Conservation (phyloP, 2,888 invertebrate genomes). For the Kryphioiulus occultus region DNA sequence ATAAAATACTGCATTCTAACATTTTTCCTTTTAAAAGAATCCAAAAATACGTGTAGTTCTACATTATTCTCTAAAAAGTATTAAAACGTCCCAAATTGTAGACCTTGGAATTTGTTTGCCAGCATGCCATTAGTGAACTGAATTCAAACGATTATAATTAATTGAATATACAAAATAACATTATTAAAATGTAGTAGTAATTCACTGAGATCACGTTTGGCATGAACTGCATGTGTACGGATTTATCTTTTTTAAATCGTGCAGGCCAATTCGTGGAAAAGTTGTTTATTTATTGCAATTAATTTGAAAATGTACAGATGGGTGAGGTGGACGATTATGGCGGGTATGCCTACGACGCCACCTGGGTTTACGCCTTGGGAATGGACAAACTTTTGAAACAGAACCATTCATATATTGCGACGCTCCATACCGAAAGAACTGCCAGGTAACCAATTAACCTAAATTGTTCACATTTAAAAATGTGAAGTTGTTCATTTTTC, state of each 20-base stretch:
- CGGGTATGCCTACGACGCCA: slow-evolving; percentile 81
- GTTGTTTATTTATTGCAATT: not conserved
- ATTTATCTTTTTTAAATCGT: slow-evolving; percentile 2
- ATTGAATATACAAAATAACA: no score
- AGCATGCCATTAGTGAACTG: no score
- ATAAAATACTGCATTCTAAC: no score
- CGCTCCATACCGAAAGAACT: slow-evolving; percentile 57
- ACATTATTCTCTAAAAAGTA: no score
- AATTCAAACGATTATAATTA: no score
- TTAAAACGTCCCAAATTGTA: no score
- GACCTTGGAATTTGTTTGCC: no score
- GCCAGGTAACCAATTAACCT: slow-evolving; percentile 54
- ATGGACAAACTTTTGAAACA: slow-evolving; percentile 71
- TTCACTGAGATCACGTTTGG: no score
- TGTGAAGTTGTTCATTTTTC: slow-evolving; percentile 13
- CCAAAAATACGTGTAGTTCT: no score
- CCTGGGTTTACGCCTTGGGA: slow-evolving; percentile 80
- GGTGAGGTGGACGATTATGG: slow-evolving; percentile 70
- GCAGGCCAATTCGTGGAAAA: not conserved
- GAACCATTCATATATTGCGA: slow-evolving; percentile 65
- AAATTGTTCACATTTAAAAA: slow-evolving; percentile 30
- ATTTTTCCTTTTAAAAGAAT: no score
- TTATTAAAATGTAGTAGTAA: no score
- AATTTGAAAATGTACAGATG: slow-evolving; percentile 47
- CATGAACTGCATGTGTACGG: no score